phyloP scores from a whole-genome alignment of 1,140 invertebrate genomes.

The Octopus bimaculoides region DNA sequence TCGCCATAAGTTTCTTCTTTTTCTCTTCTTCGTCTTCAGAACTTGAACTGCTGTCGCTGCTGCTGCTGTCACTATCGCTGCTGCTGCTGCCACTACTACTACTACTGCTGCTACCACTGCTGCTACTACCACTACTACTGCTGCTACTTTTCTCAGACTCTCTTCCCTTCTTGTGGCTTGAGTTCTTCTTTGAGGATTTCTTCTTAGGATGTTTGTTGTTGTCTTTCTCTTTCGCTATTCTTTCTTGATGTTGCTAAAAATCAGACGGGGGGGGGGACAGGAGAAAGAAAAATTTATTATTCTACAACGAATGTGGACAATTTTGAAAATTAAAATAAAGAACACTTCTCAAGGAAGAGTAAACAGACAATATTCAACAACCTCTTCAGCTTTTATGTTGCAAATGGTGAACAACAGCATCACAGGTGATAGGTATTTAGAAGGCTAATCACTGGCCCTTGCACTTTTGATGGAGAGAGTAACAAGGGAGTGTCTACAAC shows the following conservation, averaged over 20 bases:
- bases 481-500: too few species aligned
- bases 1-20: conserved; percentile 50
- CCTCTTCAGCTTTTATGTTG: too few species aligned
- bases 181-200: conserved; percentile 60
- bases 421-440: too few species aligned
- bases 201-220: conserved; percentile 64
- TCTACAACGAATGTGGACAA: too few species aligned
- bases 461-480: too few species aligned
- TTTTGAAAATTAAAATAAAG: too few species aligned
- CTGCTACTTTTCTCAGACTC: not conserved
- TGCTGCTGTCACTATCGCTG: not conserved
- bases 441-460: too few species aligned
- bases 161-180: conserved; percentile 26
- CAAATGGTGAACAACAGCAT: too few species aligned
- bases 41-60: conserved; percentile 21
- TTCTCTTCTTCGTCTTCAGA: conserved; percentile 52
- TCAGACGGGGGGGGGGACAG: conserved; percentile 5
- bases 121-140: not conserved
- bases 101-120: not conserved
- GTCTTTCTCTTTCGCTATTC: conserved; percentile 62
- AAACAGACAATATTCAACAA: too few species aligned
- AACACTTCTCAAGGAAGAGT: too few species aligned
- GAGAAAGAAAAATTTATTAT: not conserved
- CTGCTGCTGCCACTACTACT: not conserved
- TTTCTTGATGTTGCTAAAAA: conserved; percentile 38